Conservation (phyloP, 2,888 invertebrate genomes). For the Phortica magna region DNA sequence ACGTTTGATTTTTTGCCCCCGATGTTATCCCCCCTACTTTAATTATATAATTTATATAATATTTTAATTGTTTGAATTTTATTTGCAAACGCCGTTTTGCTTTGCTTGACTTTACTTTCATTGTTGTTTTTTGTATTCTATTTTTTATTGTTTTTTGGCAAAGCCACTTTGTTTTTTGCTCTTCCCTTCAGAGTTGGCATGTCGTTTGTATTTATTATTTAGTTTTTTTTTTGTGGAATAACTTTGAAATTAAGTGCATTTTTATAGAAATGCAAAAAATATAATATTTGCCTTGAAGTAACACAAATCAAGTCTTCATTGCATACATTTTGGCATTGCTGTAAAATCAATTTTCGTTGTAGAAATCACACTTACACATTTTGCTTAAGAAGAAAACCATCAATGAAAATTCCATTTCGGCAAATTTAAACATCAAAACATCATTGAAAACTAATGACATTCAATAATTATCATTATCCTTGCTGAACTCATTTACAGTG, state of each 20-base stretch:
- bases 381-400: too few species aligned
- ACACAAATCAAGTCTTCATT: background rate
- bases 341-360: background rate
- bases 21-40: too few species aligned
- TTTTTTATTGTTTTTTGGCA: background rate
- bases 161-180: background rate
- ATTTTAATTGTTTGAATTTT: too few species aligned
- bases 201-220: background rate
- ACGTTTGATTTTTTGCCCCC: too few species aligned
- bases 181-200: background rate
- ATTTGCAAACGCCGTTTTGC: too few species aligned
- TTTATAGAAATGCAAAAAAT: too few species aligned
- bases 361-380: conserved; percentile 22
- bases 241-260: background rate
- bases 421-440: background rate
- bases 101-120: too few species aligned
- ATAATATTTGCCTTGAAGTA: background rate
- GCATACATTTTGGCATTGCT: background rate
- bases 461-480: conserved; percentile 41
- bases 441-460: conserved; percentile 13
- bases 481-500: conserved; percentile 58
- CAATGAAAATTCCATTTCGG: background rate
- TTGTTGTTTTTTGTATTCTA: too few species aligned
- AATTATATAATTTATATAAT: too few species aligned
- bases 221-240: too few species aligned